phyloP scores from a whole-genome alignment of 2,888 invertebrate genomes.

The Chymomyza procnemis region DNA sequence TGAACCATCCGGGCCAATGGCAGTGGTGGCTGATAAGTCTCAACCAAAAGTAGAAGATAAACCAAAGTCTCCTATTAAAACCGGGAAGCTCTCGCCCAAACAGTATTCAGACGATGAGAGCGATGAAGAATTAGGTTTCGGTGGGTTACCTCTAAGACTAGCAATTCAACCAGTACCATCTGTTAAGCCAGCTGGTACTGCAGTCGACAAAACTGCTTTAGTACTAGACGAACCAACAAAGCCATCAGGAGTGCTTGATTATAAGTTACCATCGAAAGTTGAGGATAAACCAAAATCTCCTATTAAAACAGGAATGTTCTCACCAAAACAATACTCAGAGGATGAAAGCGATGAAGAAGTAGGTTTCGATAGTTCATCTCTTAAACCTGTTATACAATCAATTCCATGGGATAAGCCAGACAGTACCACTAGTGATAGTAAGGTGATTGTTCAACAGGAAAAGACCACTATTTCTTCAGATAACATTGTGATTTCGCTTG shows the following conservation, averaged over 20 bases:
- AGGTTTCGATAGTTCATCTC: too few species aligned
- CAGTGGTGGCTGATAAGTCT: too few species aligned
- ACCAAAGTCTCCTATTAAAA: background rate
- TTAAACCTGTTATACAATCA: too few species aligned
- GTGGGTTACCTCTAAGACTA: background rate
- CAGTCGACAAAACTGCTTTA: conserved; percentile 22
- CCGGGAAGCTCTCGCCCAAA: background rate
- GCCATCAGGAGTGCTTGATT: background rate
- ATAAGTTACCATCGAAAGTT: background rate
- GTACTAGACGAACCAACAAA: conserved; percentile 5
- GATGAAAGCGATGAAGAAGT: too few species aligned
- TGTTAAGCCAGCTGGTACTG: background rate
- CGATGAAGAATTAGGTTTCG: conserved; percentile 12
- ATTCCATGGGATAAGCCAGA: too few species aligned
- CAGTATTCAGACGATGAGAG: conserved; percentile 10
- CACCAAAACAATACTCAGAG: too few species aligned
- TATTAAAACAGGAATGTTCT: too few species aligned
- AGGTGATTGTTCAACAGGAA: too few species aligned
- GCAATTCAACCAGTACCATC: background rate
- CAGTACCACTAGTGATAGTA: too few species aligned
- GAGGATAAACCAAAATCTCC: conserved; percentile 6
- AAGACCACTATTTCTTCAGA: too few species aligned
- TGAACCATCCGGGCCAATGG: background rate
- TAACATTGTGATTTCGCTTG: too few species aligned
- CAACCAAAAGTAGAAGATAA: background rate